Evolutionary conservation across 2,888 invertebrate species (phyloP), one percentile per base, ranked within the genome.

Genomic region (Heterodera filipjevi): DNA sequence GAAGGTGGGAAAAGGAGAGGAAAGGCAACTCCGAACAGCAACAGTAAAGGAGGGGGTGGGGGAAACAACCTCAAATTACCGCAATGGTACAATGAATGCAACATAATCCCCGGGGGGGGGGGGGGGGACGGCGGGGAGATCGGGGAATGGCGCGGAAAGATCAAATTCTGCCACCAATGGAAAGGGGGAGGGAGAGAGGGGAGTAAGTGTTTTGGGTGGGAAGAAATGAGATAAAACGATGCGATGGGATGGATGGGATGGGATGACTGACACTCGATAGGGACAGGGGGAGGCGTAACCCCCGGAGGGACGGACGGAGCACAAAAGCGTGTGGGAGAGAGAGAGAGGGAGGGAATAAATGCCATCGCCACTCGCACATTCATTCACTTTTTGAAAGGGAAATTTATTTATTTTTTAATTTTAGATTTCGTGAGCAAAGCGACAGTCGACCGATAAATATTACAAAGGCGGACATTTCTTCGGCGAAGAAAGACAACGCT

Each of bases 211-310:
- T n/a, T n/a, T n/a, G n/a, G n/a, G n/a, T n/a, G n/a, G n/a, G 14
- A 73, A 35, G 19, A 78, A 90, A 27, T 59, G 59, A 8, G 22
- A 59, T 53, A 27, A 59, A 27, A 59, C 53, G 53, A 53, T 53
- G 53, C 53, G 53, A 22, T 39, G 53, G 2, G n/a, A n/a, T n/a
- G 53, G 19, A 53, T 53, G 53, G 19, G n/a, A 27, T 59, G 59
- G 59, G 59, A 59, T 59, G 27, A 59, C 49, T 59, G 59, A 59
- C 22, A 59, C 8, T 19, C n/a, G 49, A 49, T 49, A 49, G 19
- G 19, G 49, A 49, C 39, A 49, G 49, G 27, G n/a, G 27, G 59
- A 12, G 59, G 59, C 8, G 59, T n/a, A 59, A 22, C 53, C 53
- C 44, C 49, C 49, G 49, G 19, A 16, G 49, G 46, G 46, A 49